Percentiles rank a stretch among this genome's conserved stretches.
These are phyloP conservation scores for Oreonectes daqikongensis DNA, from an alignment of 2,797 vertebrate species.

Conservation along the genomic window DNA sequence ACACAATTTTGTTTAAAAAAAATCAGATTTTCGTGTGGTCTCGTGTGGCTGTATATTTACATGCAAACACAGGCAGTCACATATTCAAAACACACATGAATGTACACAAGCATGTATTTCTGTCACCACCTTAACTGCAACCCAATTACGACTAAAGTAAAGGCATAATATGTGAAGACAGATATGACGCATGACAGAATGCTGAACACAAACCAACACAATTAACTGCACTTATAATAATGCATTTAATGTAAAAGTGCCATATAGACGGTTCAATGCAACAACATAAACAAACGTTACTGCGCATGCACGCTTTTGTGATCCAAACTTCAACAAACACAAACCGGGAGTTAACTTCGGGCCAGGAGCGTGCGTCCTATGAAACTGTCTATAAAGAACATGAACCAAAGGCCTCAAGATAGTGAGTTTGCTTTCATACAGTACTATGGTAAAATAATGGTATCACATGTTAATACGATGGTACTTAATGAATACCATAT, in stretches of 20 bases:
- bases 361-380: too few species aligned
- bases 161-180: slow-evolving; percentile 1
- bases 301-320: too few species aligned
- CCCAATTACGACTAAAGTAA: slow-evolving; percentile 37
- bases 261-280: too few species aligned
- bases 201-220: slow-evolving; percentile 20
- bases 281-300: too few species aligned
- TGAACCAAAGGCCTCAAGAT: not conserved
- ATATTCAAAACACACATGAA: not conserved
- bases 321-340: too few species aligned
- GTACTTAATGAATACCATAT: not conserved
- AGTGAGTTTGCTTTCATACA: too few species aligned
- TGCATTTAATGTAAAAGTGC: not conserved
- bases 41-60: too few species aligned
- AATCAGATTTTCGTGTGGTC: too few species aligned
- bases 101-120: not conserved
- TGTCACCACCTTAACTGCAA: slow-evolving; percentile 39
- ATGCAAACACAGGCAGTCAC: not conserved
- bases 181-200: slow-evolving; percentile 21
- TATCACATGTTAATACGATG: not conserved
- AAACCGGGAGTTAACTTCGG: too few species aligned
- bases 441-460: too few species aligned
- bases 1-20: not conserved
- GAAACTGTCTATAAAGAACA: too few species aligned
- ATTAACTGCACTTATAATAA: slow-evolving; percentile 18